Percentiles rank a stretch among this genome's conserved stretches.
These are phyloP conservation scores for Luperina testacea DNA, from an alignment of 2,888 invertebrate species.

Conservation along the genomic window DNA sequence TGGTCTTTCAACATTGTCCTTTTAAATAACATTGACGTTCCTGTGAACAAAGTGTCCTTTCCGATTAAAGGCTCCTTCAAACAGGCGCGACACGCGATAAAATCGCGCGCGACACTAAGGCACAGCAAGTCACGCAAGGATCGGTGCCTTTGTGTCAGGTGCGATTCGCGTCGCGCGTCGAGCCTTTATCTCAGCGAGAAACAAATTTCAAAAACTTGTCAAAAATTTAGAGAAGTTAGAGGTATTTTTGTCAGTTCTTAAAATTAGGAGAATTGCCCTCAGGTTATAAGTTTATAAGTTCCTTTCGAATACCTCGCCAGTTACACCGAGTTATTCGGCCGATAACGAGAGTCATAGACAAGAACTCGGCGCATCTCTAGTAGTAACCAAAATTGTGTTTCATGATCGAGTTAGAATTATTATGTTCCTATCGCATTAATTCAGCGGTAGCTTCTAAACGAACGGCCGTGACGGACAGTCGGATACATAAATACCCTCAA, in stretches of 20 bases:
- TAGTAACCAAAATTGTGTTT: background rate
- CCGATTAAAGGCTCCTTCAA: no score
- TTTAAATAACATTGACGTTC: background rate
- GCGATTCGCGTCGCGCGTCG: no score
- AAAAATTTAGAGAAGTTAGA: no score
- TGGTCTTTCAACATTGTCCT: no score
- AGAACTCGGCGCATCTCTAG: background rate
- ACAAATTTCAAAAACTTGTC: no score
- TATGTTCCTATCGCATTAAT: background rate
- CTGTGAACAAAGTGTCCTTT: background rate
- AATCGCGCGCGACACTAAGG: no score
- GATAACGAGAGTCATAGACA: background rate
- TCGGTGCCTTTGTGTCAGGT: no score
- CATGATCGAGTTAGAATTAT: background rate
- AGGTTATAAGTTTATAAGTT: background rate
- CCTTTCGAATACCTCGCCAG: background rate
- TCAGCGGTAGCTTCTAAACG: constrained; percentile 5
- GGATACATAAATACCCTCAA: constrained; percentile 22
- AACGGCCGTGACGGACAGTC: constrained; percentile 12
- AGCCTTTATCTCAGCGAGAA: no score
- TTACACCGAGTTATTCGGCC: background rate
- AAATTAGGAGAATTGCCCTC: no score
- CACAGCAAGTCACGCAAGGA: no score
- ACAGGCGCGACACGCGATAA: no score
- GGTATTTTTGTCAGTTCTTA: no score